Conservation (phyloP, 2,888 invertebrate species). For the Cheilosia scutellata region DNA sequence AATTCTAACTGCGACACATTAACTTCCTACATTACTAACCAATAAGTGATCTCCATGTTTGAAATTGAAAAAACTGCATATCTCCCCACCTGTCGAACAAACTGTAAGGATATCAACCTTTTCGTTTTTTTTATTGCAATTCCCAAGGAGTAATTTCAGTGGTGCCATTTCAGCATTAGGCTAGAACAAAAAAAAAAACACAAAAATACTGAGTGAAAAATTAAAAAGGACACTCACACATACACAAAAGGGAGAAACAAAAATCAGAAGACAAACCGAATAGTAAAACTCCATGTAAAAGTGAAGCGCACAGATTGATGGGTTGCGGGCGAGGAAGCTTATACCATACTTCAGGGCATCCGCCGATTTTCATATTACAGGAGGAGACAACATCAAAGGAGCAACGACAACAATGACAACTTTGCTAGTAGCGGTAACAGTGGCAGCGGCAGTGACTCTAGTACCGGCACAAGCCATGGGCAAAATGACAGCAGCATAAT, state of each 20-base stretch:
- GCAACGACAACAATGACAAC: slow-evolving; percentile 62
- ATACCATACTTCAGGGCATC: slow-evolving; percentile 50
- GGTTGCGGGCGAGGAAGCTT: slow-evolving; percentile 57
- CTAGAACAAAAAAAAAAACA: slow-evolving; percentile 7
- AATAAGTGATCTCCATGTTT: not conserved
- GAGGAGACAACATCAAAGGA: slow-evolving; percentile 64
- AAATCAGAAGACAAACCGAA: slow-evolving; percentile 3
- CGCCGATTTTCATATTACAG: slow-evolving; percentile 65
- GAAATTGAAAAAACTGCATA: not conserved
- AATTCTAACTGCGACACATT: too few relatives aligned
- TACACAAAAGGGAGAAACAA: slow-evolving; percentile 12
- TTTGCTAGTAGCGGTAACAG: slow-evolving; percentile 55
- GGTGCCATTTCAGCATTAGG: slow-evolving; percentile 34
- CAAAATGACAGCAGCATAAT: slow-evolving; percentile 4
- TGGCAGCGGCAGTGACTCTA: slow-evolving; percentile 48
- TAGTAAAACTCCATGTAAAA: slow-evolving; percentile 29
- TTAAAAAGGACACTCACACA: slow-evolving; percentile 47
- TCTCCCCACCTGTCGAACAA: slow-evolving; percentile 6
- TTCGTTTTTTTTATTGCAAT: slow-evolving; percentile 8
- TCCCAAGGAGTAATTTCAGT: slow-evolving; percentile 5
- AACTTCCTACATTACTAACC: too few relatives aligned
- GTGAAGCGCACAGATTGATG: slow-evolving; percentile 54
- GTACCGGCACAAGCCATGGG: slow-evolving; percentile 41
- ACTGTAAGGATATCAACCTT: slow-evolving; percentile 24
- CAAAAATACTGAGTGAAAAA: slow-evolving; percentile 53